Evolutionary conservation across 2,113 vertebrate genomes (phyloP), one percentile per base, ranked within the genome.

Genomic region (Hippocampus zosterae): DNA sequence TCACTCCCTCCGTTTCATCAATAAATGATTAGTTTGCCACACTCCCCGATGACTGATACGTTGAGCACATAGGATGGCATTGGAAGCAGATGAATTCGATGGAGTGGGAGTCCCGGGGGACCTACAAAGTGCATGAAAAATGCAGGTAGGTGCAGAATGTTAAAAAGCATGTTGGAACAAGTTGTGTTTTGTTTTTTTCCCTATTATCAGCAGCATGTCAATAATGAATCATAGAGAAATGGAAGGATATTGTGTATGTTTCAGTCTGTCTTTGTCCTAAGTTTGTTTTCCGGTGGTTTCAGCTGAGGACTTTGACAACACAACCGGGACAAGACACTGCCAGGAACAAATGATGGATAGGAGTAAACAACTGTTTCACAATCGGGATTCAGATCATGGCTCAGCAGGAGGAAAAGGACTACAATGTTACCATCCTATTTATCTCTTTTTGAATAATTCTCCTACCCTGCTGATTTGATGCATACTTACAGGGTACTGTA

Each of bases 11-110:
- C 71, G 60, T 92, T 91, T 89, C 88, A 92, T 93, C 91, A 93
- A 92, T 93, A 92, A 93, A 93, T 92, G 87, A 92, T 92, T 92
- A 91, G 90, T 91, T 92, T 91, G 76, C 88, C 87, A 89, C 87
- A 65, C 84, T 88, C 86, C 89, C 90, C 5, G 27, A 87, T 93
- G 92, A 93, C 91, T 93, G 91, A 93, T 93, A 91, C 88, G 87
- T 91, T 90, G 84, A 87, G 87, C 84, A 75, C 33, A 69, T 23
- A 64, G 80, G 81, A 87, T 91, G 90, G 33, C 90, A 92, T 92
- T 91, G 91, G 87, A 91, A 92, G 82, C 91, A 92, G 89, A 92
- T 89, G 89, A 91, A 91, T 92, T 91, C 90, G 90, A 92, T 92
- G 88, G 87, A 84, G 76, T 85, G 82, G 85, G 71, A 89, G 84